Evolutionary conservation across 2,888 invertebrate species (phyloP), one percentile per base, ranked within the genome.

Genomic region (Meteorus cinctellus): DNA sequence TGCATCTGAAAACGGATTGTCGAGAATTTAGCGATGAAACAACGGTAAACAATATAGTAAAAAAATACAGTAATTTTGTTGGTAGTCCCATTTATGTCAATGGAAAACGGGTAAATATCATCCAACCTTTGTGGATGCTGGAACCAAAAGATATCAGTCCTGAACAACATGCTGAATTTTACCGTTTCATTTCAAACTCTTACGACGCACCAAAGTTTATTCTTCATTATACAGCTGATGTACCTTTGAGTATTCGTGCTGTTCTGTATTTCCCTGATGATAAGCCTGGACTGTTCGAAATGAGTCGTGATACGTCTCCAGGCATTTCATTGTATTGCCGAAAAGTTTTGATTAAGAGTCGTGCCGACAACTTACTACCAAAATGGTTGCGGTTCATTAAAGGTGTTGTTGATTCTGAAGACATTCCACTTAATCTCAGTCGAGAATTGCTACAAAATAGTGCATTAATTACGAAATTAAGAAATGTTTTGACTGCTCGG

Each of bases 341-440:
- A 67, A 97, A 97, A 90, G 95, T 99, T 73, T 92, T 99, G 78
- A 98, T 99, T 79, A 97, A 98, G 90, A 95, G 94, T 84, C 95
- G 95, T 87, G 96, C 97, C 0, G 97, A 97, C 77, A 95, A 96
- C 86, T 93, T 98, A 80, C 90, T 98, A 79, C 98, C 98, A 0
- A 96, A 97, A 87, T 99, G 98, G 97, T 91, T 99, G 82, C 92
- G 98, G 83, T 99, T 99, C 90, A 92, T 99, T 2, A 97, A 97
- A 93, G 98, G 98, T 87, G 98, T 99, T 41, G 97, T 99, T 19
- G 99, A 99, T 91, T 98, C 98, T 0, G 99, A 99, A 91, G 99
- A 99, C 90, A 98, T 99, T 91, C 99, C 99, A 60, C 91, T 99
- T 74, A 99, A 99, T 92, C 92, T 99, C 78, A 98, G 98, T 88